phyloP scores from a whole-genome alignment of 2,797 vertebrate genomes.

The Tokudaia muenninki region DNA sequence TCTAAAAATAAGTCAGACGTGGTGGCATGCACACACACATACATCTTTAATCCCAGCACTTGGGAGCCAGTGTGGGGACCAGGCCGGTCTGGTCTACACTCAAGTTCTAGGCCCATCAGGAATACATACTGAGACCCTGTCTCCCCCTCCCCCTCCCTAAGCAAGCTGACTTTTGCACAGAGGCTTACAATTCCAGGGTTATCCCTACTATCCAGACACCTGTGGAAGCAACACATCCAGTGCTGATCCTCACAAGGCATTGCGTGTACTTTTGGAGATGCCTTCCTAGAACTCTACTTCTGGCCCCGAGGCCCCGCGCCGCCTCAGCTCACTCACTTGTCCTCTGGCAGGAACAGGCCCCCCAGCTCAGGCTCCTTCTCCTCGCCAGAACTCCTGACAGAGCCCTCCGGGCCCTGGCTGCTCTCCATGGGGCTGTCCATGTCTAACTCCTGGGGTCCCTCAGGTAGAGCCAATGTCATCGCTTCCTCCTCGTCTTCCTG shows the following conservation, averaged over 20 bases:
- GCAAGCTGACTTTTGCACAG: neutral
- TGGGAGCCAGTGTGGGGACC: neutral
- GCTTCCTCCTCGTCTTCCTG: conserved; percentile 88
- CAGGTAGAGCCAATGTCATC: conserved; percentile 89
- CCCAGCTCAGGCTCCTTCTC: conserved; percentile 91
- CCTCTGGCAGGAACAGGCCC: conserved; percentile 92
- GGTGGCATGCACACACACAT: neutral
- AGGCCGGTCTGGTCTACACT: neutral
- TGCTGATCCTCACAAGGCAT: neutral
- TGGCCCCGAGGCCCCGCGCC: neutral
- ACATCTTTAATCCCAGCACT: neutral
- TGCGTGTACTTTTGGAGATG: neutral
- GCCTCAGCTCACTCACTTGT: conserved; percentile 92
- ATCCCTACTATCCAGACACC: neutral
- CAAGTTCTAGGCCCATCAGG: neutral
- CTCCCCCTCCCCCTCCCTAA: neutral
- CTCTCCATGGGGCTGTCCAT: conserved; percentile 95
- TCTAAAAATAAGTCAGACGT: neutral
- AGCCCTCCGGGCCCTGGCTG: conserved; percentile 92
- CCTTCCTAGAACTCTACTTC: neutral
- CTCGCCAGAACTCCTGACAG: conserved; percentile 87
- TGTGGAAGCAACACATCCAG: neutral
- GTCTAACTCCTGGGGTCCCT: conserved; percentile 92
- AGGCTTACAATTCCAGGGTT: neutral
- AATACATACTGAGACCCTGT: neutral